Base-by-base conservation (phyloP, 2,797 vertebrate species). In the Anguilla megastoma region DNA sequence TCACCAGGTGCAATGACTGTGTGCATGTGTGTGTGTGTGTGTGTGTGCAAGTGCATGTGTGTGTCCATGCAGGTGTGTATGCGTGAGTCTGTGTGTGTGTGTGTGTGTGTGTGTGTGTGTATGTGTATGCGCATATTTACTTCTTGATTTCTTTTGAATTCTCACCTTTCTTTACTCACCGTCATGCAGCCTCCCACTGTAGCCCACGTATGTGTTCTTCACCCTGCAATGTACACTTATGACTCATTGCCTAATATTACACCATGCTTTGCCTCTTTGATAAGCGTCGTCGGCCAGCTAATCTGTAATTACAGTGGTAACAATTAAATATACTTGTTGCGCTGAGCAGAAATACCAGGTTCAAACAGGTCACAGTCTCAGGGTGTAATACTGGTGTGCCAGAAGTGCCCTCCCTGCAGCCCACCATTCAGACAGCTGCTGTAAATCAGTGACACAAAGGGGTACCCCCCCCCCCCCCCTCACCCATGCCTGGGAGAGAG, bases 401-500 rank as follows among this genome's bases (percentile, higher is more conserved):
- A 79, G 74, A 79, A 45, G 74, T 1, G 6, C 41, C 79, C 41
- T 24, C 41, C 41, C 21, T 0, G 12, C 79, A 21, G 45, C 41
- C 41, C 7, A 82, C 27, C 79, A 48, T 50, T 82, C 45, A 50
- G 79, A 50, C 41, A 50, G 79, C 79, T 82, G 79, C 79, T 48
- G 79, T 82, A 82, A 82, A 82, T 82, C 79, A 82, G 24, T 24
- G 79, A 82, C 45, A 48, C 79, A 82, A 82, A 82, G 45, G 36
- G 74, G 18, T 18, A 82, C 16, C 76, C 45, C 33, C 30, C 9
- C 66, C 24, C 41, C n/a, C 27, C 36, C 18, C 76, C 76, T 16
- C 76, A 41, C 45, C 79, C 79, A 82, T 48, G 24, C 45, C 30
- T 84, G 24, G 30, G n/a, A 56, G 50, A 56, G 83, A 54, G 48